These are phyloP conservation scores for Ectobius pallidus DNA, from an alignment of 2,888 invertebrate species.

Conservation along the genomic window DNA sequence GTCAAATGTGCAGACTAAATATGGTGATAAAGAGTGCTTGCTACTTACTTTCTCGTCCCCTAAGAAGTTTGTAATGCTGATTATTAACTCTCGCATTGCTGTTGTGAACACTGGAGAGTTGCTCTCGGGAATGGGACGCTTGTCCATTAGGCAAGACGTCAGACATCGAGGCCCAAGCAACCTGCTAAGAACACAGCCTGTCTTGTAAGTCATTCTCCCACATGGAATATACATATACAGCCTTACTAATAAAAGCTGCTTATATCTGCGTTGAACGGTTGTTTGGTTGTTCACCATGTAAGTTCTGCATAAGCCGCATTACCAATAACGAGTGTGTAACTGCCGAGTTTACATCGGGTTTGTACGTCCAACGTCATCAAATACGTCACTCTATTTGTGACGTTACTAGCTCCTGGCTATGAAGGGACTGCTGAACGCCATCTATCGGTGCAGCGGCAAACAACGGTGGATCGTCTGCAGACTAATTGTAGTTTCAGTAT, in stretches of 20 bases:
- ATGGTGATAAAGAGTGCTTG: no score
- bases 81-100: constrained; percentile 75
- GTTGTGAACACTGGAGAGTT: constrained; percentile 79
- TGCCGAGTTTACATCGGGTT: no score
- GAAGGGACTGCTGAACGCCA: no score
- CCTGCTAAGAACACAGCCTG: constrained; percentile 59
- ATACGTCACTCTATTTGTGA: no score
- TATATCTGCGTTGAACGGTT: not conserved
- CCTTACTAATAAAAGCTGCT: not conserved
- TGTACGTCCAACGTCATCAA: not conserved
- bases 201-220: not conserved
- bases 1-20: no score
- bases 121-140: constrained; percentile 74
- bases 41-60: constrained; percentile 56
- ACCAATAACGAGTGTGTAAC: no score
- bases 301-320: not conserved
- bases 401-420: no score
- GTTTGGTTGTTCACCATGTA: not conserved
- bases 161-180: constrained; percentile 85
- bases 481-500: no score
- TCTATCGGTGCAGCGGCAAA: no score
- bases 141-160: constrained; percentile 72
- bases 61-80: constrained; percentile 67
- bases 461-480: no score
- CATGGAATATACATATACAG: not conserved